These are phyloP conservation scores for Palythoa grandis DNA, from an alignment of 92 coral and sea anemone genomes.

Conservation along the genomic window DNA sequence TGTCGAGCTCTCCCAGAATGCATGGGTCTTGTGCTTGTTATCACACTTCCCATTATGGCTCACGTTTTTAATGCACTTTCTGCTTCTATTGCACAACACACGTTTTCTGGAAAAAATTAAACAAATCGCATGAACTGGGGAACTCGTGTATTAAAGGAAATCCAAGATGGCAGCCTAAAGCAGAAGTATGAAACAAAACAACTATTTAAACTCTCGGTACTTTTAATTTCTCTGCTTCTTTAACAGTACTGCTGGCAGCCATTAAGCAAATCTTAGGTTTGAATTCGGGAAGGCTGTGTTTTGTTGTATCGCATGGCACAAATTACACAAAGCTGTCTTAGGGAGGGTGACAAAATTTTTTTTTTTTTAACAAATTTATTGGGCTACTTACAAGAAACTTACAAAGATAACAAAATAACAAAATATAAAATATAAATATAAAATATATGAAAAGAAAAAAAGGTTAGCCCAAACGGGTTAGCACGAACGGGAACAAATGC, in stretches of 20 bases:
- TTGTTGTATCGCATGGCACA: not conserved
- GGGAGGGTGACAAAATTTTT: not conserved
- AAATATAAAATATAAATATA: no score
- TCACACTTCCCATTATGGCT: not conserved
- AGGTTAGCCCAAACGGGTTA: no score
- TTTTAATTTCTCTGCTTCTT: slow-evolving; percentile 23
- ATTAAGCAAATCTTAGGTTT: not conserved
- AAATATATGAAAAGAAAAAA: no score
- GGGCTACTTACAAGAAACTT: no score
- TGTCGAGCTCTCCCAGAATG: slow-evolving; percentile 14
- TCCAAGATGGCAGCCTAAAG: slow-evolving; percentile 2
- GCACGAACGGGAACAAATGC: no score
- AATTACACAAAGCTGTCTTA: not conserved
- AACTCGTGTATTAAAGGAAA: not conserved
- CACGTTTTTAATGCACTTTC: not conserved
- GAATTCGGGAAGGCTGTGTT: not conserved
- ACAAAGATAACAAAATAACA: no score
- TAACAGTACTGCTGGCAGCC: slow-evolving; percentile 9
- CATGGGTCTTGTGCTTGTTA: not conserved
- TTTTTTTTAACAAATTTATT: no score
- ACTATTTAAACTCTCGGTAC: slow-evolving; percentile 10
- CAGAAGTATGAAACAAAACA: not conserved
- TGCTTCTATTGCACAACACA: not conserved
- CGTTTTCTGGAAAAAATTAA: not conserved
- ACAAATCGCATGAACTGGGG: not conserved